These are phyloP conservation scores for Bufo gargarizans DNA, from an alignment of 2,113 vertebrate species.

Conservation along the genomic window DNA sequence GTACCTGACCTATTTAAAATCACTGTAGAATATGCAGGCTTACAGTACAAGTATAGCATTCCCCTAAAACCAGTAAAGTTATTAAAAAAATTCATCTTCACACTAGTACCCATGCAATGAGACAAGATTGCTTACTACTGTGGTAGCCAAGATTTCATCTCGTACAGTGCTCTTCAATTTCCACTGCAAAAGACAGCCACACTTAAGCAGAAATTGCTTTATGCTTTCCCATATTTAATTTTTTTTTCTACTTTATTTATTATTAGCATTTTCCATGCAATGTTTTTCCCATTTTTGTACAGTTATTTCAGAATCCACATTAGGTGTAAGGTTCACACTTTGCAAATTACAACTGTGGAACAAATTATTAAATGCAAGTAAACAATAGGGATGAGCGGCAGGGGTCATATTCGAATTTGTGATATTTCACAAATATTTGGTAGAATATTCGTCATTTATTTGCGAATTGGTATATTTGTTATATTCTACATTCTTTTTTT, in stretches of 20 bases:
- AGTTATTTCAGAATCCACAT: neutral
- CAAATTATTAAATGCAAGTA: too few species aligned
- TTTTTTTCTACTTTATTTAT: neutral
- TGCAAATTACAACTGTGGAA: too few species aligned
- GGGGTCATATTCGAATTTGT: too few species aligned
- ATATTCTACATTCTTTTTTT: too few species aligned
- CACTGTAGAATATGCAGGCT: neutral
- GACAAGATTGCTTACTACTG: conserved; percentile 21
- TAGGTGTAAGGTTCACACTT: neutral
- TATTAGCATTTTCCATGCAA: neutral
- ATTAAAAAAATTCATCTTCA: conserved; percentile 41
- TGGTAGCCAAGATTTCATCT: conserved; percentile 23
- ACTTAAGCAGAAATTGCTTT: conserved; percentile 18
- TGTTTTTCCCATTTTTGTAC: neutral
- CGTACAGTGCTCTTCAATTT: neutral
- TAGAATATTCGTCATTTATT: too few species aligned
- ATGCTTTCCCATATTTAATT: neutral
- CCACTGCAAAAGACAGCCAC: neutral
- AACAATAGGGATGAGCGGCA: too few species aligned
- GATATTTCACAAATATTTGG: too few species aligned
- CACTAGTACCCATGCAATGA: conserved; percentile 14
- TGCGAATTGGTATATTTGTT: too few species aligned
- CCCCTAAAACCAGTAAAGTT: conserved; percentile 1
- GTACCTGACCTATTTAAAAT: conserved; percentile 25
- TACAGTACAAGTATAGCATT: conserved; percentile 7